Evolutionary conservation across 2,113 vertebrate species (phyloP), one percentile per base, ranked within the genome.

Genomic region (Balaeniceps rex): DNA sequence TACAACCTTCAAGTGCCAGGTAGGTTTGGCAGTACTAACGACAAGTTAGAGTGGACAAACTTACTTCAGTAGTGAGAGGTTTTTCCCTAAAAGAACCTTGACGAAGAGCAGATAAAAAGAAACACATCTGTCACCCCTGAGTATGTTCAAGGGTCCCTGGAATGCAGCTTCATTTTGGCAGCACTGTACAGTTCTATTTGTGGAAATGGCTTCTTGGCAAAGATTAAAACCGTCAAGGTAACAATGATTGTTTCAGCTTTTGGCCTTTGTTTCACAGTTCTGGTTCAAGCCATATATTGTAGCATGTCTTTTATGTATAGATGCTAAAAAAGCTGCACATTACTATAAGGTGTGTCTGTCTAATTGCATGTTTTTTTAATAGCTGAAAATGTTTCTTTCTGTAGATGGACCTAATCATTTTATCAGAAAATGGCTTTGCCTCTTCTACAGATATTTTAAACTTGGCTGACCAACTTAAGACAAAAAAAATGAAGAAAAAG

Each of bases 381-480:
- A 58, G 17, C 78, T 80, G 29, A 58, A 86, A 81, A 63, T 90
- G 6, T 97, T 84, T 89, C 68, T 97, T 96, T 65, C 63, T 88
- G 54, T 88, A 99, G 99, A 97, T 99, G 98, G 99, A 99, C 65
- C 97, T 99, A 86, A 99, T 99, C 7, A 96, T 99, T 72, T 94
- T 98, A 66, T 99, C 99, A 36, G 99, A 99, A 69, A 98, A 94
- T 11, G 99, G 99, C 72, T 98, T 98, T 83, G 99, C 98, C 4
- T 99, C 98, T 47, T 99, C 99, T 89, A 99, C 99, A 11, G 99
- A 99, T 84, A 98, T 99, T 60, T 96, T 99, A 95, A 99, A 99
- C 96, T 98, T 98, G 52, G 98, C 98, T 0, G 99, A 99, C 96
- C 98, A 98, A 49, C 97, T 99, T 61, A 98, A 98, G 78, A 98